Evolutionary conservation across 2,888 invertebrate species (phyloP), one percentile per base, ranked within the genome.

Genomic region (Falcaria lacertinaria): DNA sequence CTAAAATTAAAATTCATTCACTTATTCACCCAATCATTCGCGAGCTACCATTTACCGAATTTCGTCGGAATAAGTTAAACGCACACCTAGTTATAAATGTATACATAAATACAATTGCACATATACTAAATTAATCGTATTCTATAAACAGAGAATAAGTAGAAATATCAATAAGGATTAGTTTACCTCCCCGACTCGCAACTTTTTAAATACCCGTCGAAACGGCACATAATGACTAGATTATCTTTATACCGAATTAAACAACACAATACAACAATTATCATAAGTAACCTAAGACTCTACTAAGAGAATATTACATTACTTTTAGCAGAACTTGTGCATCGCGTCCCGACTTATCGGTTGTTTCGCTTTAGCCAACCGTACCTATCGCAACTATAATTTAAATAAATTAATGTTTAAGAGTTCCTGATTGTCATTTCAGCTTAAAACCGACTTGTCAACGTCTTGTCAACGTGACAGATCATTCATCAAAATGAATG

Each of bases 211-310:
- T 40, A 38, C 11, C 33, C 33, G 33, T 33, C 57, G 54, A 48
- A 52, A 59, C 60, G 57, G 56, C 45, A 48, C 59, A 64, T 55
- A 59, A 57, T 66, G 74, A 78, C 75, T 80, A 79, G 72, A 70
- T 71, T 70, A 67, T 11, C 67, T 65, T 67, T 56, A 76, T 71
- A 72, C 64, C 63, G 72, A 77, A 61, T 69, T 61, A 69, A 76
- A 77, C 78, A 82, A 84, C 76, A 81, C 81, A 78, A 77, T 70
- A 87, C 85, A 88, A 87, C 86, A 83, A 80, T 77, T 76, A 85
- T 67, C 59, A 50, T 67, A 52, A 28, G 60, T 57, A 82, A 85
- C 75, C 82, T 85, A 86, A 75, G 61, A 77, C 61, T 68, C 69
- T 66, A 75, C 70, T 69, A 39, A 33, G 22, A 16, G 15, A 7